Evolutionary conservation across 2,888 invertebrate species (phyloP).

Genomic region (Nipponacmea schrenckii): DNA sequence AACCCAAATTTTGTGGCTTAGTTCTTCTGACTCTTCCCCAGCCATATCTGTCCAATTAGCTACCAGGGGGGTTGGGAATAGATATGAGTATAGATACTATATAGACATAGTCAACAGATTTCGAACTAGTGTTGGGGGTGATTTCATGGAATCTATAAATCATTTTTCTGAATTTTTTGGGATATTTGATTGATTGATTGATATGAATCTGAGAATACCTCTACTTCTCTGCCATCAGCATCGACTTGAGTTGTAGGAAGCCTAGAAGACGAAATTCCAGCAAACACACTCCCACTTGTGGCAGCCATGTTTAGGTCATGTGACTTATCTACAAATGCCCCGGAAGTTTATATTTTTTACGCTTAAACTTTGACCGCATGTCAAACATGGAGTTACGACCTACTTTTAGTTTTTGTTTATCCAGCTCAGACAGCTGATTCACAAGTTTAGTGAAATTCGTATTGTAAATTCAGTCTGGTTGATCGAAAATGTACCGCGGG

Average conservation of each 20-base stretch:
- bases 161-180: not conserved
- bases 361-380: not conserved
- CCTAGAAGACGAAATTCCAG: slow-evolving; percentile 53
- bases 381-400: not conserved
- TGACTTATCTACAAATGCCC: slow-evolving; percentile 26
- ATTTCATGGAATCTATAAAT: not conserved
- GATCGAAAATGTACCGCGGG: slow-evolving; percentile 21
- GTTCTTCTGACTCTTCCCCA: too few relatives aligned
- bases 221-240: slow-evolving; percentile 61
- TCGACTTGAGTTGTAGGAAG: slow-evolving; percentile 45
- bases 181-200: not conserved
- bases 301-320: slow-evolving; percentile 55
- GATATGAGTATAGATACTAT: too few relatives aligned
- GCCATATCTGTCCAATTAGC: too few relatives aligned
- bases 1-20: too few relatives aligned
- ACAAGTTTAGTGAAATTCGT: not conserved
- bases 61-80: too few relatives aligned
- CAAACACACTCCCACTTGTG: slow-evolving; percentile 55
- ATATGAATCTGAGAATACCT: slow-evolving; percentile 38
- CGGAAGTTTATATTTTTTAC: slow-evolving; percentile 26
- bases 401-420: not conserved
- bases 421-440: not conserved
- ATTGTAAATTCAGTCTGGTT: not conserved
- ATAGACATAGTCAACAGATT: too few relatives aligned
- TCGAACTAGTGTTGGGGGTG: not conserved